A percentile compares a stretch with the other conserved stretches of the same genome.
Evolutionary conservation across 2,888 invertebrate species (phyloP).

Genomic region (Drosophila diplacantha): DNA sequence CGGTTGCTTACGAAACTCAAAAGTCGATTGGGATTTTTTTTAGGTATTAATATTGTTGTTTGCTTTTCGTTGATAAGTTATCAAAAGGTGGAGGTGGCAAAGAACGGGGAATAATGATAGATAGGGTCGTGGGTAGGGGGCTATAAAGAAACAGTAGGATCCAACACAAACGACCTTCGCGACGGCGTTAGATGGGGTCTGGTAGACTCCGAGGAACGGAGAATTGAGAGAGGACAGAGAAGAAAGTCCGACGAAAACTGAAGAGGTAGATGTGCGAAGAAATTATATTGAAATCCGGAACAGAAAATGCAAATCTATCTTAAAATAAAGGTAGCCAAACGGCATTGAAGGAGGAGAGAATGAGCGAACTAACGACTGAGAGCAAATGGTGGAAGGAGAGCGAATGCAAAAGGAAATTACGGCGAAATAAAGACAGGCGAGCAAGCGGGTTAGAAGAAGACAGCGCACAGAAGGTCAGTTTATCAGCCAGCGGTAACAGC

Average conservation of each 20-base stretch:
- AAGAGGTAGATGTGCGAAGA: conserved; percentile 17
- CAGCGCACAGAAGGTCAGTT: conserved; percentile 18
- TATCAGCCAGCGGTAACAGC: conserved; percentile 31
- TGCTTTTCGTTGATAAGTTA: conserved; percentile 10
- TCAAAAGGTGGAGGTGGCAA: conserved; percentile 6
- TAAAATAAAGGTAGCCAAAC: conserved; percentile 18
- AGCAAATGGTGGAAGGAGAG: conserved; percentile 8
- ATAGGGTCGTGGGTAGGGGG: conserved; percentile 2
- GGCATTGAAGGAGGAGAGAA: conserved; percentile 6
- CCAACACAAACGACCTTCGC: conserved; percentile 20
- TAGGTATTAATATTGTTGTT: conserved; percentile 19
- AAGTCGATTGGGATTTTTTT: conserved; percentile 18
- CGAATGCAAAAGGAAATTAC: conserved; percentile 23
- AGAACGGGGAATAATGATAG: conserved; percentile 19
- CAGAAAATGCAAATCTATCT: conserved; percentile 19
- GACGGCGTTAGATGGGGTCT: not conserved
- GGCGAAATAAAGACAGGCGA: conserved; percentile 3
- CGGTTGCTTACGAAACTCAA: conserved; percentile 17
- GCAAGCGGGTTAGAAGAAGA: conserved; percentile 12
- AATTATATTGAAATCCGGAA: conserved; percentile 13
- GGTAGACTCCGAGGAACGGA: not conserved
- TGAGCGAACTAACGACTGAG: conserved; percentile 1
- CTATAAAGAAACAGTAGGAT: conserved; percentile 10
- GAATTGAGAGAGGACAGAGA: not conserved
- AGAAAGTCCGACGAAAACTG: conserved; percentile 4